These are phyloP conservation scores for Craseonycteris thonglongyai DNA, from an alignment of 2,113 vertebrate species.

Conservation along the genomic window DNA sequence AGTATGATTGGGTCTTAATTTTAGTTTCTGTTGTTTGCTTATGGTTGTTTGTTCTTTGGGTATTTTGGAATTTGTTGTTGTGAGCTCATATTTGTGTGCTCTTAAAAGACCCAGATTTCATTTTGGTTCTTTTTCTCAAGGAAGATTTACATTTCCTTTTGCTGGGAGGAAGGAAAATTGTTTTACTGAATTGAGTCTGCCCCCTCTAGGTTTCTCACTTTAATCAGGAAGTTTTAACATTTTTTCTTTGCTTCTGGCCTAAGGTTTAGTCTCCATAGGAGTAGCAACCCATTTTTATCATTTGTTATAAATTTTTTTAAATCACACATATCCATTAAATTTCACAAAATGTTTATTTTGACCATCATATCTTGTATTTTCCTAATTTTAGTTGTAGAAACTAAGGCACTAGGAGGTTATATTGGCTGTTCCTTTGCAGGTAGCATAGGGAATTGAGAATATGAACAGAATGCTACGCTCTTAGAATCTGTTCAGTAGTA, in stretches of 20 bases:
- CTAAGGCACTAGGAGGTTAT: not conserved
- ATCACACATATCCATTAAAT: not conserved
- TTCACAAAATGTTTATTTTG: conserved; percentile 23
- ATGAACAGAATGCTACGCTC: not conserved
- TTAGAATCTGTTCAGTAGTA: conserved; percentile 19
- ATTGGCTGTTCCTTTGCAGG: not conserved
- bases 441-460: not conserved
- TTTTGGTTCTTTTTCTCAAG: not conserved
- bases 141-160: not conserved
- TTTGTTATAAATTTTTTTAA: not conserved
- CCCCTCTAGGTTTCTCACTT: not conserved
- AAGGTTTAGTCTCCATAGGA: not conserved
- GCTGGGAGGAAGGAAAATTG: not conserved
- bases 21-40: not conserved
- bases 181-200: not conserved
- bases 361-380: not conserved
- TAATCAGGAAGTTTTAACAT: not conserved
- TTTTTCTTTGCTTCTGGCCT: not conserved
- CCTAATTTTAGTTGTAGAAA: not conserved
- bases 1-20: not conserved
- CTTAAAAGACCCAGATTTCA: not conserved
- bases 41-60: not conserved
- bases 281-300: not conserved
- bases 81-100: not conserved
- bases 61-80: not conserved